Base-by-base conservation (phyloP, 2,797 vertebrate genomes). In the Micromesistius poutassou region DNA sequence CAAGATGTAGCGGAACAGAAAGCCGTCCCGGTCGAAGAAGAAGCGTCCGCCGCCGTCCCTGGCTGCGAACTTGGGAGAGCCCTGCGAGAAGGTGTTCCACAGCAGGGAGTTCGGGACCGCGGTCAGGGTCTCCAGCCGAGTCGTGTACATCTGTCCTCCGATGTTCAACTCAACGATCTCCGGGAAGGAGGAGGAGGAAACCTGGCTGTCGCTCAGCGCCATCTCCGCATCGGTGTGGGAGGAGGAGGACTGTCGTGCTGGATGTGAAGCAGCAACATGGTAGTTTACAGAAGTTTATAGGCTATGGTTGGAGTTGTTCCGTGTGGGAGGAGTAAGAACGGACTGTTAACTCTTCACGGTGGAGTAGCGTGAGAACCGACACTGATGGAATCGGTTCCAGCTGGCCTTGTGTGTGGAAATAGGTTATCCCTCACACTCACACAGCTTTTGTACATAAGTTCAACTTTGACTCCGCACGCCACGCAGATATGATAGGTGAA, bases 141-240 rank as follows among this genome's bases (percentile, higher is more conserved):
- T 98, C 84, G 97, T 95, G 72, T 98, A 98, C 82, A 97, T 95
- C 90, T 98, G 97, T 0, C 97, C 96, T 0, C 97, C 97, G 79
- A 98, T 96, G n/a, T 98, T 97, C 30, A 98, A 94, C 91, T 98
- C 97, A 74, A 98, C 93, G 22, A 98, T 95, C 55, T 97, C 96
- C 0, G 96, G 93, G 93, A 91, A 94, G 78, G 75, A 78, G 71
- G 77, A 79, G 72, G 72, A 81, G 19, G 62, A 55, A 9, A 68
- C 62, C 62, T 80, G 76, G 22, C 77, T 89, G 35, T 87, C 93
- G 71, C 91, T 94, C 36, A 94, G 94, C 36, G 95, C 94, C 93
- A 95, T 95, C 1, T 83, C 42, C 19, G 46, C 30, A 55, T 1
- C 38, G 33, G 28, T 31, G 22, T 62, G 62, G 50, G 78, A 74